Evolutionary conservation across 2,888 invertebrate genomes (phyloP).

Genomic region (Beris chalybata): DNA sequence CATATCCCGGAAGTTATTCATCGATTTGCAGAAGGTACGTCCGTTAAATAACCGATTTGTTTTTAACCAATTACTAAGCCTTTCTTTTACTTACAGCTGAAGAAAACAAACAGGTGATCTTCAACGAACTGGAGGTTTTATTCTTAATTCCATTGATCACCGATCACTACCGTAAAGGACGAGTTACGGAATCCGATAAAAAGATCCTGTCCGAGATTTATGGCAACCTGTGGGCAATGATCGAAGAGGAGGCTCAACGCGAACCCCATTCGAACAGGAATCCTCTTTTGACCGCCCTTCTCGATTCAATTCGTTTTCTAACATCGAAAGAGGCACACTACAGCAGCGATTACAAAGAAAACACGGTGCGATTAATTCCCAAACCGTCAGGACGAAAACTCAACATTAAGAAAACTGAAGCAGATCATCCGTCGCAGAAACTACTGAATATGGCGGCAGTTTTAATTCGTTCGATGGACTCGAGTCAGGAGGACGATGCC

Average conservation of each 20-base stretch:
- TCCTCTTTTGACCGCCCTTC: slow-evolving; percentile 36
- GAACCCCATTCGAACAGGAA: slow-evolving; percentile 26
- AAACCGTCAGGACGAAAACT: slow-evolving; percentile 20
- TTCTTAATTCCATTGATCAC: slow-evolving; percentile 37
- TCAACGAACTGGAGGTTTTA: slow-evolving; percentile 37
- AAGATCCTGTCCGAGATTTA: slow-evolving; percentile 34
- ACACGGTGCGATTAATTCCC: slow-evolving; percentile 22
- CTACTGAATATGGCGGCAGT: slow-evolving; percentile 37
- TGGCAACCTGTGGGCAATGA: slow-evolving; percentile 37
- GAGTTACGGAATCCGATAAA: slow-evolving; percentile 31
- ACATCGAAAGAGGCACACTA: background rate
- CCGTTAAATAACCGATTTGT: too few species aligned
- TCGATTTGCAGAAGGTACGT: too few species aligned
- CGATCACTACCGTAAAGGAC: slow-evolving; percentile 27
- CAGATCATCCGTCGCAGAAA: slow-evolving; percentile 37
- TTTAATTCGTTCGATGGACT: slow-evolving; percentile 31
- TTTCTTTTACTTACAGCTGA: background rate
- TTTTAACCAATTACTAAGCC: too few species aligned
- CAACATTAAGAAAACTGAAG: slow-evolving; percentile 28
- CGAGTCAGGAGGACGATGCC: background rate
- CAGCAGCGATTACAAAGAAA: slow-evolving; percentile 3
- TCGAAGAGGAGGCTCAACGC: slow-evolving; percentile 34
- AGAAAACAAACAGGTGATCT: background rate
- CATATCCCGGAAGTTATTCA: background rate
- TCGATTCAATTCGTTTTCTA: slow-evolving; percentile 32